phyloP scores from a whole-genome alignment of 2,113 vertebrate genomes.

The Callopanchax toddi region DNA sequence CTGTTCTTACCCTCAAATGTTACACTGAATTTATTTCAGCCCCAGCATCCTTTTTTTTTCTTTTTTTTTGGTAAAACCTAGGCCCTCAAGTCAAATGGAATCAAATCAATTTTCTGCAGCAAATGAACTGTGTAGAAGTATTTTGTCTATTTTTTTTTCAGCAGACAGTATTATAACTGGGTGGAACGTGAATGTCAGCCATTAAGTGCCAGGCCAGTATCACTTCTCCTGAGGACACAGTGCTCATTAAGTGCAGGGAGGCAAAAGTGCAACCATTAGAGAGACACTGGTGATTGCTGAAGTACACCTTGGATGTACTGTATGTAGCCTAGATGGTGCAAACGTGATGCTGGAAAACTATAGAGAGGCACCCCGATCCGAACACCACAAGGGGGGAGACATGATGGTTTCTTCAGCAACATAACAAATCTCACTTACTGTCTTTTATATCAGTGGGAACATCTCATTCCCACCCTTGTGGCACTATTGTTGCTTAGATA shows the following conservation, averaged over 20 bases:
- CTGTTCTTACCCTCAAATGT: conserved; percentile 38
- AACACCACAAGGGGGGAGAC: conserved; percentile 32
- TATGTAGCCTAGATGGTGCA: conserved; percentile 13
- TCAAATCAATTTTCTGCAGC: conserved; percentile 65
- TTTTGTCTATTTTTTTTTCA: conserved; percentile 52
- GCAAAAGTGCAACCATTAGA: conserved; percentile 60
- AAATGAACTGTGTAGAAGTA: conserved; percentile 56
- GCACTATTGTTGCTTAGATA: conserved; percentile 14
- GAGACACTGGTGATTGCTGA: conserved; percentile 66
- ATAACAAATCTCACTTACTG: conserved; percentile 28
- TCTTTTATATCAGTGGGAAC: conserved; percentile 23
- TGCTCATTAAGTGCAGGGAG: conserved; percentile 45
- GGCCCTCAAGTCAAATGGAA: conserved; percentile 66
- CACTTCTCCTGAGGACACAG: conserved; percentile 49
- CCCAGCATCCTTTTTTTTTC: conserved; percentile 34
- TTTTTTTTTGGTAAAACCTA: conserved; percentile 40
- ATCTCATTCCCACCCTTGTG: conserved; percentile 30
- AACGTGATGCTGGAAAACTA: conserved; percentile 38
- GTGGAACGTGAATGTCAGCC: conserved; percentile 48
- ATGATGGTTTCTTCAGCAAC: conserved; percentile 13
- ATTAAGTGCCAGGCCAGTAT: conserved; percentile 41
- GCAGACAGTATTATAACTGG: conserved; percentile 44
- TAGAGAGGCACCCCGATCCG: conserved; percentile 65
- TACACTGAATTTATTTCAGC: conserved; percentile 40
- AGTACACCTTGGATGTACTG: conserved; percentile 33